Base-by-base conservation (phyloP, 2,797 vertebrate species). In the Notoglanidium macrostoma region DNA sequence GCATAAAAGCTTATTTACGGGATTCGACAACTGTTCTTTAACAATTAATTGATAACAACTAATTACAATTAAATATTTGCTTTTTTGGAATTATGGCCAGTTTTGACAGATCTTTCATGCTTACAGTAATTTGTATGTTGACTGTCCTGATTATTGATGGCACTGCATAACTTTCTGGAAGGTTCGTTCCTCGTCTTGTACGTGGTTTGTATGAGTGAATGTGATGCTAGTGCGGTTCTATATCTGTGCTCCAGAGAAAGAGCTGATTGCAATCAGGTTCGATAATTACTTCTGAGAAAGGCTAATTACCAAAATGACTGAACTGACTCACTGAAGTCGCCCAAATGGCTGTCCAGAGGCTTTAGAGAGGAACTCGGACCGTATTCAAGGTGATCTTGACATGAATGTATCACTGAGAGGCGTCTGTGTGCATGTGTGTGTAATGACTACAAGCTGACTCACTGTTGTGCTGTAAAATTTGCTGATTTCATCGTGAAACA, bases 191-290 rank as follows among this genome's bases (percentile, higher is more conserved):
- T 78, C 6, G 29, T 40, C 17, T 8, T 23, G 44, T 74, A 17
- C 63, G 44, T 44, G 68, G 67, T 67, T 21, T 21, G 59, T 59
- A 54, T 63, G 19, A 32, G 46, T 51, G n/a, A 19, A 7, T 32
- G 59, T 79, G 82, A 59, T 14, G 55, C 8, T 68, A 0, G 54
- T 59, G n/a, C 26, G 11, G 32, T 55, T 44, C 17, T 87, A n/a
- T 21, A 32, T 29, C 2, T 12, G 73, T 40, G 11, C 35, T 76
- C 63, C n/a, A 81, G 72, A 88, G 77, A 86, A 40, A 83, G 90
- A 92, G 93, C 91, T 94, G 93, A 95, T 95, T 95, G 93, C 93
- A 95, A 94, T 94, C 93, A 94, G 90, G 89, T 87, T 17, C 84
- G 88, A 86, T 92, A 94, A 93, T 92, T 91, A 94, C 81, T 77